phyloP scores from a whole-genome alignment of 2,888 invertebrate species.

The Eristalis intricaria region DNA sequence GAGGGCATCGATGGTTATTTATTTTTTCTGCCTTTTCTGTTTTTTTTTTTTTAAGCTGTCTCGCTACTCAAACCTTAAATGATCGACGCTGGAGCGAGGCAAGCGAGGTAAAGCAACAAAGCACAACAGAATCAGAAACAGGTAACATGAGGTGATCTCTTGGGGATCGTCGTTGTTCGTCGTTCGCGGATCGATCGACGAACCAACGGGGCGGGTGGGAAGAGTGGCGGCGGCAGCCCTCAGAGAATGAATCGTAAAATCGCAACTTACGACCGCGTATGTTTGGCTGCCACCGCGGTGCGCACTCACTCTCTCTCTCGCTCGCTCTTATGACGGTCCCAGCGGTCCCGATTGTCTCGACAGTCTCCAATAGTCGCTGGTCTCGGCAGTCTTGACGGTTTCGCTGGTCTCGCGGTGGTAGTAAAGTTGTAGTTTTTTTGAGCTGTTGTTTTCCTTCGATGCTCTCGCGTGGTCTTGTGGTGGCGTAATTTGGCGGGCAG shows the following conservation, averaged over 20 bases:
- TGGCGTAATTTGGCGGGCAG: conserved; percentile 69
- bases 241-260: conserved; percentile 42
- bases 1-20: conserved; percentile 5
- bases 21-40: too few species aligned
- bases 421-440: conserved; percentile 40
- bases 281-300: neutral
- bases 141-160: conserved; percentile 66
- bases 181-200: conserved; percentile 41
- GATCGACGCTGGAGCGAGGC: conserved; percentile 19
- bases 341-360: neutral
- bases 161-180: conserved; percentile 27
- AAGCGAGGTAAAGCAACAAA: neutral
- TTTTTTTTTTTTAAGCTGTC: conserved; percentile 53
- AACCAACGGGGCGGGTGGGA: neutral
- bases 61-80: conserved; percentile 39
- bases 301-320: conserved; percentile 8
- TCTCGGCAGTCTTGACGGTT: neutral
- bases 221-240: neutral
- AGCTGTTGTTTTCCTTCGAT: conserved; percentile 25
- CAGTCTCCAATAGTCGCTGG: neutral
- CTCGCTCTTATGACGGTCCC: neutral
- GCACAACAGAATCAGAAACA: conserved; percentile 47
- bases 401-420: conserved; percentile 14
- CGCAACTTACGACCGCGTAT: conserved; percentile 52
- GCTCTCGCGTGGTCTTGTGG: conserved; percentile 64